A percentile compares a stretch with the other conserved stretches of the same genome.
Evolutionary conservation across 1,140 invertebrate species (phyloP).

Genomic region (Scaptomyza hsui): DNA sequence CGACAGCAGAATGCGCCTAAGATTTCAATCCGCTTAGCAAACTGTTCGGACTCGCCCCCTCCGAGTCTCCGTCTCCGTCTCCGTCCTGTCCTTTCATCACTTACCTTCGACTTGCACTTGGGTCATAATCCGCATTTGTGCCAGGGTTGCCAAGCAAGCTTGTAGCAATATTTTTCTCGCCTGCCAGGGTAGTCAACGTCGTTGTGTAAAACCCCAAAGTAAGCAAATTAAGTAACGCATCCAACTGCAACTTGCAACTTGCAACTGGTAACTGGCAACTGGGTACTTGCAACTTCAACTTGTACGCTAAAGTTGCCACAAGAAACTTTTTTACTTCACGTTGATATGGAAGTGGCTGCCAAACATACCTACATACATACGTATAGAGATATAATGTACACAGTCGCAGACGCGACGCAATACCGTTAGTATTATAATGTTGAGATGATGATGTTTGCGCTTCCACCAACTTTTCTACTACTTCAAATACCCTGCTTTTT

Average conservation of each 20-base stretch:
- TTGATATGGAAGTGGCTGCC: conserved; percentile 15
- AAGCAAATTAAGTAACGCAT: conserved; percentile 60
- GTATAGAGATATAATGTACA: conserved; percentile 3
- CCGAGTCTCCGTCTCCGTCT: neutral
- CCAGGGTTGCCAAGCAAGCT: conserved; percentile 25
- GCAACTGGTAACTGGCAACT: conserved; percentile 13
- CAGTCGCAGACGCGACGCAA: conserved; percentile 6
- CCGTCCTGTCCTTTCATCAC: neutral
- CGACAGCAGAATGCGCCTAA: conserved; percentile 20
- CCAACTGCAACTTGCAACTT: conserved; percentile 17
- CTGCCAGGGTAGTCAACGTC: conserved; percentile 8
- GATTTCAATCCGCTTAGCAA: conserved; percentile 43
- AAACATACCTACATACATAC: conserved; percentile 1
- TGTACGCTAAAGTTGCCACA: conserved; percentile 33
- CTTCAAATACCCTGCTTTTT: conserved; percentile 21
- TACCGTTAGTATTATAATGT: conserved; percentile 40
- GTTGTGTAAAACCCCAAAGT: conserved; percentile 36
- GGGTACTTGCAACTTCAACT: conserved; percentile 12
- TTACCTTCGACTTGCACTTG: neutral
- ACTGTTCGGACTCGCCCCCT: neutral
- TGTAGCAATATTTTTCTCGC: conserved; percentile 29
- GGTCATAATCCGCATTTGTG: conserved; percentile 25
- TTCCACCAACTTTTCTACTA: conserved; percentile 13
- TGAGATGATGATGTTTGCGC: conserved; percentile 57
- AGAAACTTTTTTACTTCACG: conserved; percentile 33